These are phyloP conservation scores for Egretta garzetta DNA, from an alignment of 2,113 vertebrate genomes.

Conservation along the genomic window DNA sequence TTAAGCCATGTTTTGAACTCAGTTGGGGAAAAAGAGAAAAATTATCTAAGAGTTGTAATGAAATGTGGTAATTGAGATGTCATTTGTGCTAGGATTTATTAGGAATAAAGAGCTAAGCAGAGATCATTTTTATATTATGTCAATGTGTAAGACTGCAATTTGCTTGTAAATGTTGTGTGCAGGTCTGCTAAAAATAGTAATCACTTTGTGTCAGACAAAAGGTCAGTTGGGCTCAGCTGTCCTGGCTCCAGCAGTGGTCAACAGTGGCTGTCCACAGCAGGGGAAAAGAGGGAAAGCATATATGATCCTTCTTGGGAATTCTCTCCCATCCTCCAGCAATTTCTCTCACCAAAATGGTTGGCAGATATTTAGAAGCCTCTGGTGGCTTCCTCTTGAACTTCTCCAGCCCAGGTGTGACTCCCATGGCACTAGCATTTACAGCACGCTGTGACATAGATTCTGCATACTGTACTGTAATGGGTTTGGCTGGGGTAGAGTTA, in stretches of 20 bases:
- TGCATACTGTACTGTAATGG: not conserved
- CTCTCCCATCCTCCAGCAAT: not conserved
- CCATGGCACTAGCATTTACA: not conserved
- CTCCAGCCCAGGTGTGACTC: not conserved
- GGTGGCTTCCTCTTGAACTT: not conserved
- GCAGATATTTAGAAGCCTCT: not conserved
- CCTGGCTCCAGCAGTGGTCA: not conserved
- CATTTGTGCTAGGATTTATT: slow-evolving; percentile 37
- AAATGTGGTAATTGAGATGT: slow-evolving; percentile 47
- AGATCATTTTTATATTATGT: not conserved
- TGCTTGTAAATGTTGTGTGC: not conserved
- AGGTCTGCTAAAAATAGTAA: not conserved
- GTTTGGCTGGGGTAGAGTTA: not conserved
- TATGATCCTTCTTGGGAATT: not conserved
- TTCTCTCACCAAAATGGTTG: not conserved
- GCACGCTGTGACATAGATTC: not conserved
- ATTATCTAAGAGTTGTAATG: slow-evolving; percentile 24
- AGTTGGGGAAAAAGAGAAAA: slow-evolving; percentile 4
- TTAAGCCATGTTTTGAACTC: slow-evolving; percentile 32
- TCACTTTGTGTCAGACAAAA: not conserved
- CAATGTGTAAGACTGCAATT: not conserved
- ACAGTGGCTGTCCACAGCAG: not conserved
- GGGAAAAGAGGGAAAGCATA: not conserved
- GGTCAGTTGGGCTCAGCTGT: not conserved
- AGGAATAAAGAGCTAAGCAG: slow-evolving; percentile 40